phyloP scores from a whole-genome alignment of 2,797 vertebrate genomes.

The Microhierax caerulescens region DNA sequence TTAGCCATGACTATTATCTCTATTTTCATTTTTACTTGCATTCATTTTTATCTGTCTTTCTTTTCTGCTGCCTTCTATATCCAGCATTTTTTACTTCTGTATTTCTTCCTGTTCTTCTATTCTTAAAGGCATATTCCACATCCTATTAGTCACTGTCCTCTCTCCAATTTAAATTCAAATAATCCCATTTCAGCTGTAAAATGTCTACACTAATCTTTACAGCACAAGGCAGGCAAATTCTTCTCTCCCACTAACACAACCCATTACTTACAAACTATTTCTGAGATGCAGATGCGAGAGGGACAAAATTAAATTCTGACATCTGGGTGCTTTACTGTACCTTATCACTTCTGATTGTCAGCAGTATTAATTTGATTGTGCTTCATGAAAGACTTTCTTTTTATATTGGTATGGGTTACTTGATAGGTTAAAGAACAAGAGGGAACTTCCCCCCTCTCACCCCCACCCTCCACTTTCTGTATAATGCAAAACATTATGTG shows the following conservation, averaged over 20 bases:
- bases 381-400: neutral
- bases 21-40: neutral
- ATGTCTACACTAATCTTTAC: neutral
- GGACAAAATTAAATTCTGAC: neutral
- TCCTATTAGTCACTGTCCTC: neutral
- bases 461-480: neutral
- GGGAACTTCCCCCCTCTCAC: neutral
- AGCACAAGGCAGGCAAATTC: neutral
- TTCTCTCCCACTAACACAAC: neutral
- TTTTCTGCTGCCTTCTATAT: neutral
- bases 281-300: neutral
- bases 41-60: neutral
- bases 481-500: neutral
- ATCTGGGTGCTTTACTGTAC: neutral
- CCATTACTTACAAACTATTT: neutral
- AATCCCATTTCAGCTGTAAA: neutral
- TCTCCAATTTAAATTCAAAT: neutral
- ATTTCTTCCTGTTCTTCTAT: neutral
- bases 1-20: neutral
- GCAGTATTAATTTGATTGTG: neutral
- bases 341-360: neutral
- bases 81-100: neutral
- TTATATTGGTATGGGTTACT: neutral
- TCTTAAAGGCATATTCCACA: neutral
- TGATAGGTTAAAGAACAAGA: neutral